phyloP scores from a whole-genome alignment of 2,113 vertebrate genomes.

The Oryzias javanicus region DNA sequence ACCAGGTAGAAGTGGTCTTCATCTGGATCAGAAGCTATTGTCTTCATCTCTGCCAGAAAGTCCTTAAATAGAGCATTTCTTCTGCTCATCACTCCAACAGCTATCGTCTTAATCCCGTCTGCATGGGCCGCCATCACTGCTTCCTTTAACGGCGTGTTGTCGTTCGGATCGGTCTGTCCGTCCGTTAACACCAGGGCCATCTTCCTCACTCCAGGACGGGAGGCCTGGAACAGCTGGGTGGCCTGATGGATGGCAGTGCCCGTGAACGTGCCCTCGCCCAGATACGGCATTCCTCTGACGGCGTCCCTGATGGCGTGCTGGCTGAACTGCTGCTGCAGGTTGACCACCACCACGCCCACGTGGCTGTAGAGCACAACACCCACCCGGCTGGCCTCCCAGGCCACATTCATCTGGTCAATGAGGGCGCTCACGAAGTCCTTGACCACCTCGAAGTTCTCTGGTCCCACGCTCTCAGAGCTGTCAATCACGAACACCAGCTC shows the following conservation, averaged over 20 bases:
- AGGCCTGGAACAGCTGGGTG: conserved; percentile 68
- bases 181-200: conserved; percentile 84
- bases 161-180: conserved; percentile 78
- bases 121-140: conserved; percentile 66
- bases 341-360: conserved; percentile 72
- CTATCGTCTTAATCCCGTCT: conserved; percentile 77
- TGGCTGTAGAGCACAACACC: conserved; percentile 87
- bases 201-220: conserved; percentile 73
- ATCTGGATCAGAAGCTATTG: conserved; percentile 82
- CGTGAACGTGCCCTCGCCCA: conserved; percentile 85
- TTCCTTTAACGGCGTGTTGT: conserved; percentile 64
- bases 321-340: conserved; percentile 71
- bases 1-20: conserved; percentile 81
- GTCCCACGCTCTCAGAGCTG: conserved; percentile 88
- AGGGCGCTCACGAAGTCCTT: conserved; percentile 84
- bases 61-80: conserved; percentile 71
- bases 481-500: conserved; percentile 89
- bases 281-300: conserved; percentile 80
- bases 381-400: conserved; percentile 58
- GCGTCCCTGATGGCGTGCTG: conserved; percentile 73
- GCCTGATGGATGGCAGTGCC: conserved; percentile 80
- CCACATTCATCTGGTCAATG: conserved; percentile 72
- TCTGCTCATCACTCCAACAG: conserved; percentile 80
- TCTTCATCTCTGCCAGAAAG: conserved; percentile 80
- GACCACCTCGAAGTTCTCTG: conserved; percentile 82